Evolutionary conservation across 2,113 vertebrate genomes (phyloP).

Genomic region (Galemys pyrenaicus): DNA sequence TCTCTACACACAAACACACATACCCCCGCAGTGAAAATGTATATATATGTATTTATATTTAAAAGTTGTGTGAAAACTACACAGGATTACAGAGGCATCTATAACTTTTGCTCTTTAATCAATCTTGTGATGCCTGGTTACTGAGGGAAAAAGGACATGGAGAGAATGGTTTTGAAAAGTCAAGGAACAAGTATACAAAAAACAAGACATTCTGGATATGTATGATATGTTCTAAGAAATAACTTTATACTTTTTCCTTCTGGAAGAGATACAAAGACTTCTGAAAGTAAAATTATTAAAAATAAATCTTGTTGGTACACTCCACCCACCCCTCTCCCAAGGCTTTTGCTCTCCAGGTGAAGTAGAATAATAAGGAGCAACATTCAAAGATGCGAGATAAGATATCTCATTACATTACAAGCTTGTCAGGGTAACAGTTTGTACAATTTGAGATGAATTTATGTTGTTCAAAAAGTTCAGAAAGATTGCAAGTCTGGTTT

Average conservation of each 20-base stretch:
- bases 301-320: not conserved
- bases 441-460: slow-evolving; percentile 23
- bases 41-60: not conserved
- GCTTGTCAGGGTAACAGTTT: not conserved
- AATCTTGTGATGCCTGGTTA: slow-evolving; percentile 6
- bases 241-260: not conserved
- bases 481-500: slow-evolving; percentile 48
- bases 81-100: not conserved
- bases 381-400: not conserved
- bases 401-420: not conserved
- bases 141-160: not conserved
- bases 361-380: not conserved
- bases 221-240: not conserved
- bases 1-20: no score
- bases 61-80: not conserved
- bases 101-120: not conserved
- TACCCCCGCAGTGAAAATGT: not conserved
- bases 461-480: not conserved
- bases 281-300: not conserved
- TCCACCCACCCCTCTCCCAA: not conserved
- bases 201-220: not conserved
- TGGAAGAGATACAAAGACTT: not conserved
- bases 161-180: not conserved
- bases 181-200: not conserved
- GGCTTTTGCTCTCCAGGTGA: not conserved